These are phyloP conservation scores for Torymus auratus DNA, from an alignment of 2,888 invertebrate genomes.

Conservation along the genomic window DNA sequence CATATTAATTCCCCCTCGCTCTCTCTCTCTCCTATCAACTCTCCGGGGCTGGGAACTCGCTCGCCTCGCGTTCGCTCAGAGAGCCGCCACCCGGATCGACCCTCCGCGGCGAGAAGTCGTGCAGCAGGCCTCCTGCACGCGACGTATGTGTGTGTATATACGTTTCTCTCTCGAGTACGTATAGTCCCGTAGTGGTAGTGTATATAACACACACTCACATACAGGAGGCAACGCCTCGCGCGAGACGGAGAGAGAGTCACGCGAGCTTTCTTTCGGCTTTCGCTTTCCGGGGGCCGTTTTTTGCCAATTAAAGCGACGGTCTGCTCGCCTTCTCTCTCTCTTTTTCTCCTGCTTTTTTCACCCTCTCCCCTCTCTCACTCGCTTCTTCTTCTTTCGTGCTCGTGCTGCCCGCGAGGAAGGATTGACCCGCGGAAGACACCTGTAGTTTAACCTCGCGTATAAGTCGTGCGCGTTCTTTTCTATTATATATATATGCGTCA, in stretches of 20 bases:
- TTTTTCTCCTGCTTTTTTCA: not conserved
- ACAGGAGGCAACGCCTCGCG: slow-evolving; percentile 20
- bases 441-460: slow-evolving; percentile 39
- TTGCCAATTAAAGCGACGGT: slow-evolving; percentile 52
- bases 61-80: no score
- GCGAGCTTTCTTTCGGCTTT: slow-evolving; percentile 9
- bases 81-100: slow-evolving; percentile 48
- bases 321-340: not conserved
- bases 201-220: not conserved
- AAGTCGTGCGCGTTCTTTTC: not conserved
- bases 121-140: slow-evolving; percentile 20
- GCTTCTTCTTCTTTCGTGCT: not conserved
- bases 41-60: no score
- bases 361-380: not conserved
- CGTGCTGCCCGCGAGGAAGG: no score
- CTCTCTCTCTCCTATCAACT: not conserved
- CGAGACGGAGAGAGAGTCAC: not conserved
- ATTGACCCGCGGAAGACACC: slow-evolving; percentile 42
- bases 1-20: slow-evolving; percentile 20
- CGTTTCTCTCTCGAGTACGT: no score
- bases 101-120: slow-evolving; percentile 49
- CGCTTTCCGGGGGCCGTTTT: not conserved
- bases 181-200: no score
- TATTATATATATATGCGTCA: not conserved
- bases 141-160: not conserved